A percentile compares a stretch with the other conserved stretches of the same genome.
Evolutionary conservation across 2,113 vertebrate species (phyloP).

Genomic region (Elaphurus davidianus): DNA sequence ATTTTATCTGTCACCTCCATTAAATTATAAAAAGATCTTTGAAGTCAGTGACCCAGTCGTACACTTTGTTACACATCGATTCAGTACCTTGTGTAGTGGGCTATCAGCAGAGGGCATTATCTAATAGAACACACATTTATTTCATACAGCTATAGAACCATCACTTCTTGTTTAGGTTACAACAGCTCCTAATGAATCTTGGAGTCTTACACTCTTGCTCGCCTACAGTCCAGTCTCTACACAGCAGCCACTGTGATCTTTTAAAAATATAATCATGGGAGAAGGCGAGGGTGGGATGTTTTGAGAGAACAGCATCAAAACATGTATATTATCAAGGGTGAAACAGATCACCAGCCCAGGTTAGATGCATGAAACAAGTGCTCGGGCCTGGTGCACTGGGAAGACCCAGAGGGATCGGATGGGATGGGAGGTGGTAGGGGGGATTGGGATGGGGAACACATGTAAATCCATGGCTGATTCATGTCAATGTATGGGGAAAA

Average conservation of each 20-base stretch:
- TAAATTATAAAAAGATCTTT: conserved; percentile 7
- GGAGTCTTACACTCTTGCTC: background rate
- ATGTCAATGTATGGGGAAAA: no score
- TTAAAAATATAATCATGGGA: background rate
- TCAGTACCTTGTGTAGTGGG: background rate
- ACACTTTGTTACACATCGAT: background rate
- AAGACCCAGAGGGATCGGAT: no score
- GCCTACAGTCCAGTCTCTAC: background rate
- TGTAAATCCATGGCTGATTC: no score
- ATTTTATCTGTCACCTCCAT: background rate
- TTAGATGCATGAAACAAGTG: no score
- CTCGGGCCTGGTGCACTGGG: no score
- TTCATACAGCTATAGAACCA: background rate
- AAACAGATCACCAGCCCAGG: no score
- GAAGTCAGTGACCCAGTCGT: background rate
- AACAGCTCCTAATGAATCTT: background rate
- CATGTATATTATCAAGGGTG: no score
- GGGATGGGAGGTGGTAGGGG: no score
- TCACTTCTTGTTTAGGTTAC: background rate
- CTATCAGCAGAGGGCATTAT: background rate
- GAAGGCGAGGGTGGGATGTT: no score
- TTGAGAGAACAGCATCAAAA: no score
- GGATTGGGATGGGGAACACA: no score
- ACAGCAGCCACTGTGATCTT: background rate
- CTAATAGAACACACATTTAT: background rate